Evolutionary conservation across 2,797 vertebrate genomes (phyloP).

Genomic region (Dendrocincla tyrannina): DNA sequence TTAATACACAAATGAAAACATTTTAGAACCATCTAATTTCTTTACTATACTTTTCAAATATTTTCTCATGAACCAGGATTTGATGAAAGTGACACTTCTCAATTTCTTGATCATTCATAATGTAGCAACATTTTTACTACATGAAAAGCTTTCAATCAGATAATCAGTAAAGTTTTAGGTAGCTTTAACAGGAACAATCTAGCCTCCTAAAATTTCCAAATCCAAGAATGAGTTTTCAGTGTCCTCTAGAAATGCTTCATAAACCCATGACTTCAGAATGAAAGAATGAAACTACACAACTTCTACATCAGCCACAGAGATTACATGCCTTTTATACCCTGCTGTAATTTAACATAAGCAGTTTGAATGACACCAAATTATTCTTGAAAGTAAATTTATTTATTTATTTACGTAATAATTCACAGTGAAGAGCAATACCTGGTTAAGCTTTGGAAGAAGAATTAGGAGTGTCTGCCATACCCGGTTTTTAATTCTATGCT

Average conservation of each 20-base stretch:
- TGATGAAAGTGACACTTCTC: background rate
- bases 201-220: background rate
- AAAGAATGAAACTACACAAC: background rate
- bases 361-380: background rate
- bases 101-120: background rate
- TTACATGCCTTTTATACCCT: background rate
- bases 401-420: background rate
- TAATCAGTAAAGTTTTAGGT: background rate
- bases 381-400: background rate
- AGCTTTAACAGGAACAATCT: background rate
- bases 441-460: slow-evolving; percentile 85
- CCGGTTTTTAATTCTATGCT: slow-evolving; percentile 91
- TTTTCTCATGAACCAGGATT: background rate
- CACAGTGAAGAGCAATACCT: slow-evolving; percentile 73
- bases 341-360: background rate
- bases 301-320: background rate
- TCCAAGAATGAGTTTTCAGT: background rate
- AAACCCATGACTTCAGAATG: background rate
- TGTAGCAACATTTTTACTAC: background rate
- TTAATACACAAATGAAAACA: background rate
- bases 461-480: slow-evolving; percentile 91
- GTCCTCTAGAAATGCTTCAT: background rate
- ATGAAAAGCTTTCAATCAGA: background rate
- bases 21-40: background rate
- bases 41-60: background rate